phyloP scores from a whole-genome alignment of 2,888 invertebrate species.

The Meteorus colon region DNA sequence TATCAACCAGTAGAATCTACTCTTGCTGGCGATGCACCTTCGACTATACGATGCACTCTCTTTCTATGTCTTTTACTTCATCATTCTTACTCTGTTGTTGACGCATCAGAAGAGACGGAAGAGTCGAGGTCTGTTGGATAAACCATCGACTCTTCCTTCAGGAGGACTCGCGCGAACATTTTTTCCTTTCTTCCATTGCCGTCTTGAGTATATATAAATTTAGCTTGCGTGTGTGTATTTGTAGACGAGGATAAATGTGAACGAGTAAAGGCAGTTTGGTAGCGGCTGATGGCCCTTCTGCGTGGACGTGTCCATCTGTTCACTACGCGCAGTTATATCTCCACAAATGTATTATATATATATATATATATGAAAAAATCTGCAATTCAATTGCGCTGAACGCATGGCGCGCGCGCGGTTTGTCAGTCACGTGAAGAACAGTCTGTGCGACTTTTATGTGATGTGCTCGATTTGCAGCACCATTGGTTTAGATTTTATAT shows the following conservation, averaged over 20 bases:
- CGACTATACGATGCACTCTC: background rate
- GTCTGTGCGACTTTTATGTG: conserved; percentile 39
- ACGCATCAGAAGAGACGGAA: conserved; percentile 22
- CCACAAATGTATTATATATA: background rate
- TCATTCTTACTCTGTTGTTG: conserved; percentile 2
- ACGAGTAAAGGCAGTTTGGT: conserved; percentile 16
- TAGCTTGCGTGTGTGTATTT: background rate
- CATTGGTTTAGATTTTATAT: background rate
- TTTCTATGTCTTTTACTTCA: background rate
- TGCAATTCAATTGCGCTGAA: conserved; percentile 64
- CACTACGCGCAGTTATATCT: conserved; percentile 41
- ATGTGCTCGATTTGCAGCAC: conserved; percentile 32
- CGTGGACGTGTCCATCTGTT: conserved; percentile 67
- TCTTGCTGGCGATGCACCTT: conserved; percentile 17
- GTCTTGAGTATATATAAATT: background rate
- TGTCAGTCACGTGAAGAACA: conserved; percentile 56
- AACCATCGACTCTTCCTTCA: conserved; percentile 15
- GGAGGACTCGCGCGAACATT: background rate
- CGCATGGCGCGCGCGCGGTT: conserved; percentile 53
- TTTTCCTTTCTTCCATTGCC: background rate
- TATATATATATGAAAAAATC: conserved; percentile 51
- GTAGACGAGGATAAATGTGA: conserved; percentile 26
- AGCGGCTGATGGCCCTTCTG: conserved; percentile 42
- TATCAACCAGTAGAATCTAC: conserved; percentile 41
- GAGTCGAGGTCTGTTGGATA: conserved; percentile 18